Percentiles rank a stretch among this genome's conserved stretches.
These are phyloP conservation scores for Malurus cyaneus DNA, from an alignment of 2,113 vertebrate species.

Conservation along the genomic window DNA sequence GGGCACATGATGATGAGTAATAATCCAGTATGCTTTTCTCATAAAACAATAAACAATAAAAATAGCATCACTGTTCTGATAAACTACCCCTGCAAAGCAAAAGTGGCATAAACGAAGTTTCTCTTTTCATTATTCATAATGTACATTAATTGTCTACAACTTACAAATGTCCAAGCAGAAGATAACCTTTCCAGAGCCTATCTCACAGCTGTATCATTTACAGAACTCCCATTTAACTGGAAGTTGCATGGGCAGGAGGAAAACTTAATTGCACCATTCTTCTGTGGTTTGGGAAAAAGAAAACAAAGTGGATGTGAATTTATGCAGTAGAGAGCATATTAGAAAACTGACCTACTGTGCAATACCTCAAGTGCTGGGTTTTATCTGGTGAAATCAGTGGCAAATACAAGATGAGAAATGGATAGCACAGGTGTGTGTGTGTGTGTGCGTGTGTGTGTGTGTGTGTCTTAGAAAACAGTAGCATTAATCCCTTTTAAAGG, in stretches of 20 bases:
- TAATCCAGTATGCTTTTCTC: neutral
- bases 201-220: neutral
- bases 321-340: neutral
- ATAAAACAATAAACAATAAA: slow-evolving; percentile 7
- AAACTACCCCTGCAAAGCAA: neutral
- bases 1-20: neutral
- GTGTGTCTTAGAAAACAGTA: neutral
- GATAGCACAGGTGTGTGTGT: neutral
- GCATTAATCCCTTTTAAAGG: neutral
- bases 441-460: neutral
- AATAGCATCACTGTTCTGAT: neutral
- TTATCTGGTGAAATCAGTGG: neutral
- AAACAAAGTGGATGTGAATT: neutral
- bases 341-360: neutral
- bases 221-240: neutral
- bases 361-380: neutral
- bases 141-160: neutral
- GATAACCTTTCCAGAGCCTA: neutral
- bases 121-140: neutral
- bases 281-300: neutral
- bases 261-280: neutral
- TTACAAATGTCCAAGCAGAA: neutral
- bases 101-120: neutral
- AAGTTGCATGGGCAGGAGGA: neutral
- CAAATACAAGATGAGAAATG: neutral